Base-by-base conservation (phyloP, 2,797 vertebrate species). In the Pangasius mekongensis region DNA sequence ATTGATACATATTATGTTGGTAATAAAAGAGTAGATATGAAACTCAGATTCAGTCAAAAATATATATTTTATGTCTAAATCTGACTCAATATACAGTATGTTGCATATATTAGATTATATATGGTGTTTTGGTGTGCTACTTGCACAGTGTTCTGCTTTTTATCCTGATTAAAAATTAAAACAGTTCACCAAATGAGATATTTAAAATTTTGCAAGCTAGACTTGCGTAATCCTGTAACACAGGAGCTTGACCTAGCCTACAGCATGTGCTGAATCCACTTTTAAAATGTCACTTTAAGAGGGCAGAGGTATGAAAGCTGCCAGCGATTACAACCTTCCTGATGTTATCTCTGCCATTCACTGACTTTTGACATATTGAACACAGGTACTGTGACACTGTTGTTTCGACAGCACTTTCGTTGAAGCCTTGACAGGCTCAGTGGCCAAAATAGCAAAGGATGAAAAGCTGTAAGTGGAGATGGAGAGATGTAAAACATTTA, bases 281-380 rank as follows among this genome's bases (percentile, higher is more conserved):
- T 47, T 52, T 52, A 36, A 88, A 88, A 89, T 88, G 81, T 67
- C 85, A 89, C 11, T 36, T 84, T 33, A 36, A 84, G 30, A 73
- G 54, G 66, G 56, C 87, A 86, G 43, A 87, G 71, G 88, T 85
- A 87, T 88, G 69, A 86, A 86, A 67, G 85, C 67, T 88, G 87
- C 73, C 76, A 71, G 62, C 30, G 58, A 36, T 58, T 77, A 49
- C 62, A 58, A 77, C 67, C 69, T 86, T 77, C 18, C 74, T 87
- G 71, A 80, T 87, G 81, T 60, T 86, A 87, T 86, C 89, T 67
- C 62, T 22, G 39, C 39, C 83, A 77, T 58, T 58, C 36, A 30
- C 67, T 86, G 71, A 89, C 86, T 88, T 85, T 83, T 85, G 43
- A 47, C n/a, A 85, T 73, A 85, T 85, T 85, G 54, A 80, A 78